A percentile compares a stretch with the other conserved stretches of the same genome.
phyloP scores from a whole-genome alignment of 2,888 invertebrate species.

The Helicoverpa assulta region DNA sequence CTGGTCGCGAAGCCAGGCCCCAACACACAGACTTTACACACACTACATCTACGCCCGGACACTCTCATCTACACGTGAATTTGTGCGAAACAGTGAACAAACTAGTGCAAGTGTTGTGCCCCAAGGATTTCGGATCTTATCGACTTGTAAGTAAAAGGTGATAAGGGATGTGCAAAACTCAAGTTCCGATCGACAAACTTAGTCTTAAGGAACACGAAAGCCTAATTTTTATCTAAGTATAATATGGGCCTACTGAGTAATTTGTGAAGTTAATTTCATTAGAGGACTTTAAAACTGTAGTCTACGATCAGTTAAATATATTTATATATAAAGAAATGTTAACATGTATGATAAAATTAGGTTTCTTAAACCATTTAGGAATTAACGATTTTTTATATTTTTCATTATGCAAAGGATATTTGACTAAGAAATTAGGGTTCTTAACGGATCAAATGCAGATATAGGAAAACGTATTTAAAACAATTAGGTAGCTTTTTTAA shows the following conservation, averaged over 20 bases:
- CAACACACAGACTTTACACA: conserved; percentile 81
- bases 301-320: conserved; percentile 79
- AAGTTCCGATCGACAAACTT: conserved; percentile 63
- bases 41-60: conserved; percentile 83
- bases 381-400: conserved; percentile 88
- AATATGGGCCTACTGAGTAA: conserved; percentile 84
- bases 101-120: conserved; percentile 70
- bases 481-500: conserved; percentile 81
- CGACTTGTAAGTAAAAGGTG: conserved; percentile 63
- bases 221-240: conserved; percentile 85
- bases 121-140: conserved; percentile 68
- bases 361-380: conserved; percentile 88
- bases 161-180: conserved; percentile 57
- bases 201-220: conserved; percentile 77
- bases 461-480: conserved; percentile 82
- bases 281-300: conserved; percentile 73
- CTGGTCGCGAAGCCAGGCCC: conserved; percentile 85
- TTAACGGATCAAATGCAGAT: conserved; percentile 74
- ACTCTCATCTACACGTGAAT: conserved; percentile 86
- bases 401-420: conserved; percentile 88
- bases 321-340: conserved; percentile 86
- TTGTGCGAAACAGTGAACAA: conserved; percentile 61
- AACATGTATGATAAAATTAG: conserved; percentile 87
- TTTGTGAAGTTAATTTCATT: conserved; percentile 65
- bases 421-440: conserved; percentile 82